Conservation (phyloP, 2,888 invertebrate species). For the Spicauda simplicius region DNA sequence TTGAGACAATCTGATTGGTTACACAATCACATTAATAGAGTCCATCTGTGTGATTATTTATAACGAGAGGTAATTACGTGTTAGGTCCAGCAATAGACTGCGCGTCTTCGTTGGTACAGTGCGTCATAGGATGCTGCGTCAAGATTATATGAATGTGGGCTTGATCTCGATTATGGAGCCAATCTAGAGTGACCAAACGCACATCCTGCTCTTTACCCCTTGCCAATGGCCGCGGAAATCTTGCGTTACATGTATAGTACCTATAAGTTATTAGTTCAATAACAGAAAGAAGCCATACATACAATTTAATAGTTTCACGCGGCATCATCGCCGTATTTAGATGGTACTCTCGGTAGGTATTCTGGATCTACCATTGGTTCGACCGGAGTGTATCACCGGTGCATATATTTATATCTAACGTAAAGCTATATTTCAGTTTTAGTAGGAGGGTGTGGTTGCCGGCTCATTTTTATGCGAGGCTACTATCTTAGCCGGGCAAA, state of each 20-base stretch:
- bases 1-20: constrained; percentile 64
- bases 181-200: neutral
- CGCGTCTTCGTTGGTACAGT: constrained; percentile 45
- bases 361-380: too few species aligned
- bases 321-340: too few species aligned
- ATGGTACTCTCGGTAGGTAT: too few species aligned
- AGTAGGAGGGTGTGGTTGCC: too few species aligned
- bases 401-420: too few species aligned
- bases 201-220: neutral
- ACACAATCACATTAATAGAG: constrained; percentile 49
- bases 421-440: neutral
- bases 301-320: too few species aligned
- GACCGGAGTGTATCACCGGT: too few species aligned
- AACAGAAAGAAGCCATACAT: too few species aligned
- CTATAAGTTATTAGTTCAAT: too few species aligned
- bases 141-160: constrained; percentile 28
- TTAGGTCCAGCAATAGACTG: constrained; percentile 48
- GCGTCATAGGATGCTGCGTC: constrained; percentile 56
- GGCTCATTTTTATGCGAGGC: too few species aligned
- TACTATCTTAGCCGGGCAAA: too few species aligned
- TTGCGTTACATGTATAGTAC: neutral
- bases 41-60: constrained; percentile 54
- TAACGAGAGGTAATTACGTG: constrained; percentile 52
- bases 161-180: neutral
- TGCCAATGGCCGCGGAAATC: neutral